These are phyloP conservation scores for Ameiurus melas DNA, from an alignment of 2,113 vertebrate species.

Conservation along the genomic window DNA sequence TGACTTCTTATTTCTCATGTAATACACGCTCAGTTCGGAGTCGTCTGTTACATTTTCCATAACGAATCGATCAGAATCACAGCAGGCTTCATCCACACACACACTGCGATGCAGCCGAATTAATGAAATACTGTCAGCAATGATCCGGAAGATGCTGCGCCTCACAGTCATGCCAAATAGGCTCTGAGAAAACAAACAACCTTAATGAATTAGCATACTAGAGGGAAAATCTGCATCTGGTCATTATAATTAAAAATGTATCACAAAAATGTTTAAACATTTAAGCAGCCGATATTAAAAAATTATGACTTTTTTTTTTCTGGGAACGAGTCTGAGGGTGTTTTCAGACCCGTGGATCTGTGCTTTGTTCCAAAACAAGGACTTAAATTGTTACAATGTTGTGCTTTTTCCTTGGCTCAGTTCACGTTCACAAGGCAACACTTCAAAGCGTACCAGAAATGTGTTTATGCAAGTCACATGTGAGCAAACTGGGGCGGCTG, in stretches of 20 bases:
- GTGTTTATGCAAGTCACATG: too few species aligned
- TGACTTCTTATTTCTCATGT: slow-evolving; percentile 4
- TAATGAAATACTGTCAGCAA: slow-evolving; percentile 28
- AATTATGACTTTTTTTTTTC: not conserved
- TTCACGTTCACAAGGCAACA: too few species aligned
- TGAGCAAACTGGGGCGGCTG: too few species aligned
- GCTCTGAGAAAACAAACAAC: not conserved
- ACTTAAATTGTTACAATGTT: too few species aligned
- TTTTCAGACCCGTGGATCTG: too few species aligned
- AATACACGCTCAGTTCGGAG: not conserved
- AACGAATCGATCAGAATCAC: slow-evolving; percentile 25
- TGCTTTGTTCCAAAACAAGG: too few species aligned
- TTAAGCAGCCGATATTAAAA: not conserved
- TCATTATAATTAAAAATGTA: not conserved
- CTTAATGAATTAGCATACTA: slow-evolving; percentile 14
- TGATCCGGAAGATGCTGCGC: not conserved
- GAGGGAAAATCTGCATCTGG: slow-evolving; percentile 6
- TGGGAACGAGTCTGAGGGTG: not conserved
- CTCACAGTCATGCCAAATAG: not conserved
- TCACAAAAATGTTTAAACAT: not conserved
- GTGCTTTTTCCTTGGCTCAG: too few species aligned
- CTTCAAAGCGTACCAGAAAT: too few species aligned
- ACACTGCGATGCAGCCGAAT: not conserved
- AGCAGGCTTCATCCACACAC: slow-evolving; percentile 3
- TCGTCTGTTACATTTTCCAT: not conserved